Evolutionary conservation across 1,140 invertebrate genomes (phyloP).

Genomic region (Drosophila lacteicornis): DNA sequence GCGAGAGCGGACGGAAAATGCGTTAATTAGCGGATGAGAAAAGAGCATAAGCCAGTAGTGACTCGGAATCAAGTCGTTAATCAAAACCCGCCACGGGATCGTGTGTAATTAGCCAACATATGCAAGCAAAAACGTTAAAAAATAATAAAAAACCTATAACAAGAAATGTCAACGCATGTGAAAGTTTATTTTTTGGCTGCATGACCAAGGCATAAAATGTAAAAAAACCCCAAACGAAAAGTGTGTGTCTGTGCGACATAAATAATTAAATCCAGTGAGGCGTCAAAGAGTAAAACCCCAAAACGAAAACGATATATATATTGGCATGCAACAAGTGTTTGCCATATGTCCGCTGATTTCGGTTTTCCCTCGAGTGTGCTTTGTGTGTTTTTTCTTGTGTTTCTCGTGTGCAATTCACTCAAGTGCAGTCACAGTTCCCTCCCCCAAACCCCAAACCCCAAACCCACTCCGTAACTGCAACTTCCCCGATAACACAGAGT

Average conservation of each 20-base stretch:
- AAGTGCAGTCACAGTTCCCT: conserved; percentile 39
- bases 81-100: conserved; percentile 46
- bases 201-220: background rate
- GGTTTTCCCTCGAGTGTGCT: background rate
- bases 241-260: conserved; percentile 49
- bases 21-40: conserved; percentile 61
- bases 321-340: conserved; percentile 78
- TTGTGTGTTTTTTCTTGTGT: conserved; percentile 31
- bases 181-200: conserved; percentile 68
- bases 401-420: conserved; percentile 42
- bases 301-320: conserved; percentile 23
- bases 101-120: conserved; percentile 55
- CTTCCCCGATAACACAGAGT: conserved; percentile 30
- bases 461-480: conserved; percentile 23
- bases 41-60: conserved; percentile 41
- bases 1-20: conserved; percentile 29
- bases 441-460: background rate
- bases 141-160: background rate
- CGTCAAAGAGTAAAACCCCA: conserved; percentile 23
- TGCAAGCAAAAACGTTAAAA: conserved; percentile 25
- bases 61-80: conserved; percentile 59
- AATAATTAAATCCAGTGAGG: conserved; percentile 56
- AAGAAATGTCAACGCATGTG: conserved; percentile 58
- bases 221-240: conserved; percentile 12
- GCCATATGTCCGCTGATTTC: conserved; percentile 58